Evolutionary conservation across 2,113 vertebrate genomes (phyloP), one percentile per base, ranked within the genome.

Genomic region (Rhizomys pruinosus): DNA sequence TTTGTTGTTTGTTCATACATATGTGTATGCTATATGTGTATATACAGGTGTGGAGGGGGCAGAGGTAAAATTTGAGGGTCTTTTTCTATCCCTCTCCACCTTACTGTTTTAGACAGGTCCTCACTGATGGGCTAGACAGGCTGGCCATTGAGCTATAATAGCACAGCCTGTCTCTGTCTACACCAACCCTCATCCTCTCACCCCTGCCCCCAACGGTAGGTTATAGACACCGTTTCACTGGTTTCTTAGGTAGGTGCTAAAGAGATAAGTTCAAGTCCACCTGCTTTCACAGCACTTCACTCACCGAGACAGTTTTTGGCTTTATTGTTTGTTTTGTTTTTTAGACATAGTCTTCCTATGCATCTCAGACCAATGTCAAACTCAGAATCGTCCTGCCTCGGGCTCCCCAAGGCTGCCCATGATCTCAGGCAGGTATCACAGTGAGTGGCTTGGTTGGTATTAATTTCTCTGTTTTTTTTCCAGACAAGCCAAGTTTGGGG

Each of bases 401-500:
- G 32, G 29, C 59, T 66, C 42, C 9, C 39, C 32, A 64, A 32
- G n/a, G 34, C 59, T 64, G 42, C 4, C 13, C n/a, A n/a, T n/a
- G n/a, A 37, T 77, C 73, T 52, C 4, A 77, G 87, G 5, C 25
- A n/a, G 37, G 42, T 19, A 47, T 15, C 42, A 7, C 11, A 10
- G 13, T 8, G 1, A 5, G 23, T 29, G 32, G 9, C 22, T 37
- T 76, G 29, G 23, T 10, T 74, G 73, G 34, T 55, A 66, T 85
- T 84, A 92, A 64, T 89, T 57, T 68, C n/a, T 61, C 77, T 77
- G 12, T 91, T 19, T 80, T 27, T 76, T 64, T 34, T 76, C 52
- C 2, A 97, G 97, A 89, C 89, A 27, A 89, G 96, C 39, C 96
- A 97, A 72, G 44, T 94, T 82, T 91, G 94, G 77, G 20, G 52